Conservation (phyloP, 2,888 invertebrate genomes). For the Muscina levida region DNA sequence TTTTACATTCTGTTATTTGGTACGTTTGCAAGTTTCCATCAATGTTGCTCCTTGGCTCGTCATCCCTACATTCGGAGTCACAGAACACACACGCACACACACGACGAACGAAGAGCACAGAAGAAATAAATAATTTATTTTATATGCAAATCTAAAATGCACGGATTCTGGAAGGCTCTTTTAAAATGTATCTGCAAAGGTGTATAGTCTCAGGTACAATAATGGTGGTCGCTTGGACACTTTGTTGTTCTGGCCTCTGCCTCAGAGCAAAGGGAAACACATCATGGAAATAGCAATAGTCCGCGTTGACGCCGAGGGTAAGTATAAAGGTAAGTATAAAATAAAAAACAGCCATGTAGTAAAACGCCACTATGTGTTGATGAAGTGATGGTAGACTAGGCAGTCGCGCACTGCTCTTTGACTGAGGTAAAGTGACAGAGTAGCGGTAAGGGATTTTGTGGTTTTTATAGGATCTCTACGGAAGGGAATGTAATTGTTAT, state of each 20-base stretch:
- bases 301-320: not conserved
- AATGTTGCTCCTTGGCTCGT: not conserved
- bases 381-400: not conserved
- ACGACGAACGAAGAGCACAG: not conserved
- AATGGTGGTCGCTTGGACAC: constrained; percentile 50
- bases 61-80: constrained; percentile 17
- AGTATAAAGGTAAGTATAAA: not conserved
- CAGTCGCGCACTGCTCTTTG: no score
- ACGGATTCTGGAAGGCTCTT: constrained; percentile 28
- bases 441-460: no score
- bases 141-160: constrained; percentile 56
- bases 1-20: constrained; percentile 33
- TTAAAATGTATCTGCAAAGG: not conserved
- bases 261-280: not conserved
- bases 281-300: not conserved
- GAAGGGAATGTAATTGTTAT: constrained; percentile 8
- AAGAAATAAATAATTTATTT: constrained; percentile 59
- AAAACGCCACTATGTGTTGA: constrained; percentile 1
- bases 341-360: not conserved
- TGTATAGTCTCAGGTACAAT: constrained; percentile 50
- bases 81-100: not conserved
- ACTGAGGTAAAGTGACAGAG: no score
- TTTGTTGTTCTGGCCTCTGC: constrained; percentile 1
- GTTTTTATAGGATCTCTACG: no score
- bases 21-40: not conserved